Base-by-base conservation (phyloP, 2,113 vertebrate genomes). In the Charadrius vociferus region DNA sequence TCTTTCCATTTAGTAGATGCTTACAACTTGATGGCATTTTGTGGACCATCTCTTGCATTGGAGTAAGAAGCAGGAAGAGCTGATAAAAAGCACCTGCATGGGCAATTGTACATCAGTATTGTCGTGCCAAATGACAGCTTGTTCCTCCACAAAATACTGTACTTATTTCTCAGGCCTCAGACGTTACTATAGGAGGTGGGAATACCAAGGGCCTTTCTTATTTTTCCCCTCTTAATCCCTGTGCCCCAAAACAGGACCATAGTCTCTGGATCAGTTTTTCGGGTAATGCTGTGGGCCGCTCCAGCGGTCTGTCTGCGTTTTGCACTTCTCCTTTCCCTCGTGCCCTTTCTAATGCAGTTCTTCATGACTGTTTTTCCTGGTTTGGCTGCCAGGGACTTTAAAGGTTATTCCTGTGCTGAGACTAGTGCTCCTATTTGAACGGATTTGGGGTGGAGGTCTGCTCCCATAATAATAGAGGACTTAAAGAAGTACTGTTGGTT, bases 11-110 rank as follows among this genome's bases (percentile, higher is more conserved):
- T 72, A 21, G 32, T 20, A n/a, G 26, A n/a, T 12, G 19, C 18
- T 13, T 52, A 27, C 65, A 86, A 49, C 41, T 15, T 39, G 36
- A 14, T 55, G 52, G 73, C 24, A 55, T 1, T 11, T 27, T 43
- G 27, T 24, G 61, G n/a, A 6, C 17, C 1, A 0, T 34, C 21
- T 61, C 68, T 32, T 36, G 34, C 14, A 2, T 9, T n/a, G 37
- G 26, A 71, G 26, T 26, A 26, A 10, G 65, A 37, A 49, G 65
- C 24, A 34, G 73, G 41, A 78, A 73, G 50, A 32, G 68, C 77
- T 88, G 58, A 9, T 79, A 12, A 59, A 70, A 58, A 62, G 72
- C 1, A 1, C 29, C 13, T 43, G 34, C 32, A 4, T 0, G 9
- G 45, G 32, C n/a, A 43, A 2, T 32, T 30, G n/a, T 55, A 21